Base-by-base conservation (phyloP, 2,113 vertebrate species). In the Atherinomorus stipes region DNA sequence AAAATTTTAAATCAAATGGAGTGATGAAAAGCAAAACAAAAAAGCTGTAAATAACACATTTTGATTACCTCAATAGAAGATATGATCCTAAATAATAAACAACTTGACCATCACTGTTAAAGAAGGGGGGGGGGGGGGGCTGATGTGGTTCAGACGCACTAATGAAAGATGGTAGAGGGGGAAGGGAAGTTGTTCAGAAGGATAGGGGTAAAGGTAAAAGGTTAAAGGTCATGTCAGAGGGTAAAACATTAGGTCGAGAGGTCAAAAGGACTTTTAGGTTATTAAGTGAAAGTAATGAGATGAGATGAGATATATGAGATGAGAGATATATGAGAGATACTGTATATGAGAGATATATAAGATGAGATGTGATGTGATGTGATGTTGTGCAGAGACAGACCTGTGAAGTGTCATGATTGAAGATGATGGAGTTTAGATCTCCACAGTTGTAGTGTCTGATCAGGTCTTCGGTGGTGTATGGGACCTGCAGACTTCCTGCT, bases 371-470 rank as follows among this genome's bases (percentile, higher is more conserved):
- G 0, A 45, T 23, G 18, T 22, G 28, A 61, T 7, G 22, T 40
- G 13, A 34, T 34, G 11, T 5, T 2, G 53, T 40, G 15, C 7
- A 37, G 52, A 13, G 34, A 19, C 91, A 88, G 83, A 95, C 95
- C 95, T 96, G 96, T 61, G 96, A 95, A 57, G 94, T 95, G 85
- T 96, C 95, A 11, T 94, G 92, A 89, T 92, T 97, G 83, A 97
- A 96, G 91, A 97, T 94, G 93, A 96, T 94, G 60, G 96, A 95
- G 90, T 95, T 94, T 66, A 97, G 95, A 88, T 98, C 95, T 23
- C 96, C 95, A 80, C 96, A 96, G 95, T 94, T 96, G 91, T 94
- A 96, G 93, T 96, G 96, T 74, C 95, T 93, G 93, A 96, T 96
- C 76, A 97, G 95, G 71, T 97, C 95, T 78, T 97, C 95, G 0